A percentile compares a stretch with the other conserved stretches of the same genome.
Evolutionary conservation across 2,113 vertebrate species (phyloP).

Genomic region (Parus major): DNA sequence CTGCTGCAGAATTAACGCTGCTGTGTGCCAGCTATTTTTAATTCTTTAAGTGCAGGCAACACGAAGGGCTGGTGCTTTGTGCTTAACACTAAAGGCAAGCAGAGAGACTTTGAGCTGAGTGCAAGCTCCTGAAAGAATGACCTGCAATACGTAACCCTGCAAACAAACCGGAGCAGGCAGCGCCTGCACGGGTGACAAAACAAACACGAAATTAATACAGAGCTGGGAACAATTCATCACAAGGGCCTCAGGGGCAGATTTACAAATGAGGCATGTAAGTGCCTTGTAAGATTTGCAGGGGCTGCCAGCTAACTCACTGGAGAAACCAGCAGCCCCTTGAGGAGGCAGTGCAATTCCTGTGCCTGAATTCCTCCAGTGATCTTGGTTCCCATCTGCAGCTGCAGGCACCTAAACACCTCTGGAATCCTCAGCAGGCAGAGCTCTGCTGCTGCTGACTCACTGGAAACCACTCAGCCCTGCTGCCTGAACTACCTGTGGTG

Average conservation of each 20-base stretch:
- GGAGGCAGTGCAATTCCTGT: neutral
- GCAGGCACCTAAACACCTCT: neutral
- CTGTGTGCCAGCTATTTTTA: neutral
- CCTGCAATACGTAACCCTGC: neutral
- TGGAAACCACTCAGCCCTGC: neutral
- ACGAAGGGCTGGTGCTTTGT: neutral
- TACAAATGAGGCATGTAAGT: constrained; percentile 15
- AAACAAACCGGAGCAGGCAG: neutral
- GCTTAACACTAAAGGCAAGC: neutral
- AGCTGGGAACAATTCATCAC: neutral
- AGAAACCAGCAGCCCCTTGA: neutral
- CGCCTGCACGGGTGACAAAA: neutral
- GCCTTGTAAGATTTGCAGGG: neutral
- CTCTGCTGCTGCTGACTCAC: neutral
- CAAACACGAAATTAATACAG: neutral
- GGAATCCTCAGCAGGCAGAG: neutral
- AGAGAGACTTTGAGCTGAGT: neutral
- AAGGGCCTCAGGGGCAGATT: neutral
- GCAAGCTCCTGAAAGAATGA: neutral
- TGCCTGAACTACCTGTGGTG: rapidly evolving
- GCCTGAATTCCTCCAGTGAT: neutral
- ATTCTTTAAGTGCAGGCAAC: neutral
- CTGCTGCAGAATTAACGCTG: neutral
- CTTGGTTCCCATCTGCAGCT: neutral
- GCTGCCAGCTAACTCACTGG: neutral